Evolutionary conservation across 2,113 vertebrate genomes (phyloP).

Genomic region (Myodes glareolus): DNA sequence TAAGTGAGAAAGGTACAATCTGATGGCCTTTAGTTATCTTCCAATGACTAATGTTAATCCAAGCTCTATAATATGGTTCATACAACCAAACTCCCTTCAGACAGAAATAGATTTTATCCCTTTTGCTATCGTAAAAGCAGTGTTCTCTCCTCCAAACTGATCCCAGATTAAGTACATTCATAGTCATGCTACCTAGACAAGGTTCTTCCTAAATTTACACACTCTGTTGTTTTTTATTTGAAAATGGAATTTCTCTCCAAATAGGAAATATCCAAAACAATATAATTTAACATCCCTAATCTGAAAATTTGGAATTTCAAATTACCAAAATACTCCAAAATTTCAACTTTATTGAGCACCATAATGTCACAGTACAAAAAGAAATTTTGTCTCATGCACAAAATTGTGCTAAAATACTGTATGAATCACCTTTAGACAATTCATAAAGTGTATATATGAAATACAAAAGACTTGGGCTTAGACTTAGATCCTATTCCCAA

Average conservation of each 20-base stretch:
- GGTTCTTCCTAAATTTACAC: not conserved
- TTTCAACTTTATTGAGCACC: not conserved
- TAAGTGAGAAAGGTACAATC: slow-evolving; percentile 20
- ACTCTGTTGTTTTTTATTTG: slow-evolving; percentile 17
- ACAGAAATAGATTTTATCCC: not conserved
- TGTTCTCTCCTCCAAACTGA: slow-evolving; percentile 38
- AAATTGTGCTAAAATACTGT: not conserved
- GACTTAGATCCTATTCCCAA: not conserved
- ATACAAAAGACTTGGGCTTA: not conserved
- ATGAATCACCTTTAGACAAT: not conserved
- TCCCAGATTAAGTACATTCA: not conserved
- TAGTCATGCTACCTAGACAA: not conserved
- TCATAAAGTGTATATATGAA: not conserved
- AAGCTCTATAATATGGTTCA: not conserved
- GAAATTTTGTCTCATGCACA: not conserved
- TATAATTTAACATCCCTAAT: not conserved
- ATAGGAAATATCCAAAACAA: not conserved
- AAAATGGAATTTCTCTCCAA: slow-evolving; percentile 8
- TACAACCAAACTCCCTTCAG: not conserved
- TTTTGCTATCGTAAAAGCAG: not conserved
- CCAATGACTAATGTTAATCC: not conserved
- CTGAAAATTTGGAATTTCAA: not conserved
- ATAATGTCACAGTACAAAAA: not conserved
- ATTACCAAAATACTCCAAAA: not conserved
- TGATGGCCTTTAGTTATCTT: not conserved